Evolutionary conservation across 2,113 vertebrate genomes (phyloP), one percentile per base, ranked within the genome.

Genomic region (Takifugu bimaculatus): DNA sequence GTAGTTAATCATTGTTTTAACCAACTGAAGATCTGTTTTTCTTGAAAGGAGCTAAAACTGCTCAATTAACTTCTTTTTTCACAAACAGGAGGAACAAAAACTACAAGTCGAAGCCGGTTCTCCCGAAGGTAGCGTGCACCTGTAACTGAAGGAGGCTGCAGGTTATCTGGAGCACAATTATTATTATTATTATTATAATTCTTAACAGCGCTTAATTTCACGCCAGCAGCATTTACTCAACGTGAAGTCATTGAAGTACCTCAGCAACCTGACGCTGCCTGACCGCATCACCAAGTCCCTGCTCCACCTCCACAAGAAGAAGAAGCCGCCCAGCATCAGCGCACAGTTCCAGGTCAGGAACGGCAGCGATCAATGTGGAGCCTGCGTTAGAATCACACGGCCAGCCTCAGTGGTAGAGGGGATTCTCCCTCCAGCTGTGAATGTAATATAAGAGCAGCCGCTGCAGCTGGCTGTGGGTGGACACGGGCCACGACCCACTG

Each of bases 201-300:
- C 6, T 13, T 48, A 50, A 50, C n/a, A 71, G 48, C 20, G 20
- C 50, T 2, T 57, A 25, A 29, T 27, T 51, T 74, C 26, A 9
- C n/a, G 2, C 3, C 47, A 57, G 0, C 86, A 99, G 97, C 93
- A 97, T 74, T 88, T 99, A 81, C 74, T 99, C 74, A 94, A 99
- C 2, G 94, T 99, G 64, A 97, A 93, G 85, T 98, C 96, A 25
- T 91, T 99, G 67, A 98, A 96, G 85, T 95, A 99, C 82, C 90
- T 99, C 61, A 93, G 93, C 4, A 96, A 92, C 74, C 86, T 99
- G 87, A 97, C 96, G 0, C 86, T 98, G 14, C 96, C 98, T 0
- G 96, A 99, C 85, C 95, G 96, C 60, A 99, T 98, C 68, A 99
- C 97, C 65, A 99, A 99, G 79, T 99, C 97, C 13, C 91, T 98